Evolutionary conservation across 2,888 invertebrate species (phyloP).

Genomic region (Cecidostiba fungosa): DNA sequence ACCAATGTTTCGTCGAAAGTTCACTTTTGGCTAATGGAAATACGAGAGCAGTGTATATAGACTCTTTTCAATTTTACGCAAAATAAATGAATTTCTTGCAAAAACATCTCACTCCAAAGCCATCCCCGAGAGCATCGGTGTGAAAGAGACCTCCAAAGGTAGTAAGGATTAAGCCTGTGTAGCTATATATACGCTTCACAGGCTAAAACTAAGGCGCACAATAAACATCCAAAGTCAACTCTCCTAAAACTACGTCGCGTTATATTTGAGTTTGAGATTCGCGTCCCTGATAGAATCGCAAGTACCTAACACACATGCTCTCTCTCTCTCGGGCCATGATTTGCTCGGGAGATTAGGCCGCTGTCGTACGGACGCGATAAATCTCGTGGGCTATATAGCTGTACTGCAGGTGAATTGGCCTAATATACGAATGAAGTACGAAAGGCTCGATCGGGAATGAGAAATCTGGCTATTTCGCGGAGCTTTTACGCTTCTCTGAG

Average conservation of each 20-base stretch:
- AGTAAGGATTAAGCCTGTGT: conserved; percentile 9
- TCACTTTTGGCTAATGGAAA: no score
- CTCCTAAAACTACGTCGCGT: not conserved
- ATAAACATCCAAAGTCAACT: conserved; percentile 45
- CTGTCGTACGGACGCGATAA: conserved; percentile 27
- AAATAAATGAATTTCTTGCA: no score
- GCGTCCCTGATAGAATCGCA: not conserved
- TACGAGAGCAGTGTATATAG: no score
- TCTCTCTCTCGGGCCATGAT: conserved; percentile 21
- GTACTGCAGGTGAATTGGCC: not conserved
- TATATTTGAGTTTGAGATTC: conserved; percentile 55
- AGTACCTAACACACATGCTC: not conserved
- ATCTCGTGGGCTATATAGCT: not conserved
- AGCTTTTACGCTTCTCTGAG: not conserved
- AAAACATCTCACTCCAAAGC: not conserved
- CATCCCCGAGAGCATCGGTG: not conserved
- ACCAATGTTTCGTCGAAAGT: no score
- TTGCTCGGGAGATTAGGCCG: conserved; percentile 48
- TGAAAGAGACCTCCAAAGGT: not conserved
- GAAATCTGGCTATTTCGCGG: conserved; percentile 47
- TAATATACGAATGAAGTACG: conserved; percentile 27
- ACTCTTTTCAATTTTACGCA: no score
- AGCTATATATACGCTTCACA: not conserved
- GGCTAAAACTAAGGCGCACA: conserved; percentile 22
- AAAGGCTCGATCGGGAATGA: conserved; percentile 30